Conservation (phyloP, 2,113 vertebrate genomes). For the Anoura caudifer region DNA sequence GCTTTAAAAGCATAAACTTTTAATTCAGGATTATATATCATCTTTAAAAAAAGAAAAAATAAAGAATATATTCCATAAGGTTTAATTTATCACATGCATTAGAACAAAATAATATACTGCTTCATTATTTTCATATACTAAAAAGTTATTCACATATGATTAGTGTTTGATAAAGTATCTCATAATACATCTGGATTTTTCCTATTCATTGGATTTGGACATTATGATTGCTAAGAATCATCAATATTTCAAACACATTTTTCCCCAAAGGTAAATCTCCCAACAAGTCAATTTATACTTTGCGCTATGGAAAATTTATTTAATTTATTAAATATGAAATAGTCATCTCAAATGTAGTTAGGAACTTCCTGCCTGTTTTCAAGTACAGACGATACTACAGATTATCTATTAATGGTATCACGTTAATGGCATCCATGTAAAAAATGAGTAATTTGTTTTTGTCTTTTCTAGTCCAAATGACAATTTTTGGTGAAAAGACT, state of each 20-base stretch:
- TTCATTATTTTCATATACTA: background rate
- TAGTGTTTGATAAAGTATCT: background rate
- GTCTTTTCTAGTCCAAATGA: background rate
- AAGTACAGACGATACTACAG: background rate
- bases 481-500: background rate
- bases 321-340: slow-evolving; percentile 32
- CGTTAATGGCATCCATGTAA: background rate
- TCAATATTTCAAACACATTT: slow-evolving; percentile 30
- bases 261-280: background rate
- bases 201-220: background rate
- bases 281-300: background rate
- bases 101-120: slow-evolving; percentile 18
- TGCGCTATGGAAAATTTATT: background rate
- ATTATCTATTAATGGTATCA: background rate
- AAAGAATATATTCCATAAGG: background rate
- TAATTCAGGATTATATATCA: background rate
- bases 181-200: background rate
- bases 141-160: background rate
- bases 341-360: slow-evolving; percentile 19
- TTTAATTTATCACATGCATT: background rate
- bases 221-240: background rate
- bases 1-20: background rate
- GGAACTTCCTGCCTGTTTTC: slow-evolving; percentile 14
- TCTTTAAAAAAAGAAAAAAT: background rate
- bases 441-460: background rate